Evolutionary conservation across 2,888 invertebrate genomes (phyloP).

Genomic region (Machimus rusticus): DNA sequence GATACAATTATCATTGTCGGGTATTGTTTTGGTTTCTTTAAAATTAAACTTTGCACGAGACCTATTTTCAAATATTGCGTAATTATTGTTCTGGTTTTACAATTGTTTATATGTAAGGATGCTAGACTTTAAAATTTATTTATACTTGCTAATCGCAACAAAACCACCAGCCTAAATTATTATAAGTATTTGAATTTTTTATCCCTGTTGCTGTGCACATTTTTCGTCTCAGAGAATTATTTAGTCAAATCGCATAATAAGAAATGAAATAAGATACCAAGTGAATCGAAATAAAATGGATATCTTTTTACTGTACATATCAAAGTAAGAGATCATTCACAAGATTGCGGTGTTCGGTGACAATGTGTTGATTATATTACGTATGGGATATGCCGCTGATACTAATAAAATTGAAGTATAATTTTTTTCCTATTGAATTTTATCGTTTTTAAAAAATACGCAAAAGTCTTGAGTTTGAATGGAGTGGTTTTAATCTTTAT

Average conservation of each 20-base stretch:
- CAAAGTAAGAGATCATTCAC: neutral
- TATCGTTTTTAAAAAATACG: neutral
- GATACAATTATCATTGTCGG: neutral
- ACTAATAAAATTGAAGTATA: neutral
- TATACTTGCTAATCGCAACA: neutral
- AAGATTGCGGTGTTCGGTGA: neutral
- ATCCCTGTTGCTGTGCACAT: neutral
- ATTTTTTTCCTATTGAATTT: neutral
- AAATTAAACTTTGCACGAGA: neutral
- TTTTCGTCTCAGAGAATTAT: neutral
- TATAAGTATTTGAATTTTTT: neutral
- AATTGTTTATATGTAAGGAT: too few species aligned
- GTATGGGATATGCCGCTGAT: neutral
- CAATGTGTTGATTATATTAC: neutral
- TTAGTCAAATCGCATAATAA: neutral
- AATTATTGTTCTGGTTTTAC: neutral
- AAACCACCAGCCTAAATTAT: neutral
- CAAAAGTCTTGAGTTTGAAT: neutral
- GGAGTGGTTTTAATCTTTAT: neutral
- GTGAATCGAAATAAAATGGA: neutral
- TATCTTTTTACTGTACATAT: neutral
- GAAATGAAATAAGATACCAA: neutral
- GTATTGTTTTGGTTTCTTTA: neutral
- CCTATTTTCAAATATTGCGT: too few species aligned
- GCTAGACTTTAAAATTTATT: too few species aligned